Evolutionary conservation across 2,888 invertebrate species (phyloP), one percentile per base, ranked within the genome.

Genomic region (Polyploca ridens): DNA sequence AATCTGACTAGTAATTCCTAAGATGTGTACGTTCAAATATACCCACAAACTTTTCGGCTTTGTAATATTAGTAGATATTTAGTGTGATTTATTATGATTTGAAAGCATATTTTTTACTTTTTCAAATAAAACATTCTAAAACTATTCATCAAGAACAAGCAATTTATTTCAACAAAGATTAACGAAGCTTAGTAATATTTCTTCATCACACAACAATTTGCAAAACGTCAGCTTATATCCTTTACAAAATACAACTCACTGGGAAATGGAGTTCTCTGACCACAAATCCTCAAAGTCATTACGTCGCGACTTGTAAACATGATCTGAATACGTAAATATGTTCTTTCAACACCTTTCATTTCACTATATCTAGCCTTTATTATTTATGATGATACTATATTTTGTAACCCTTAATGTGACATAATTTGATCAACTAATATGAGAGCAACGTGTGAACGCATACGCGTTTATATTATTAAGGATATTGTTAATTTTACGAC

Each of bases 301-400:
- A 77, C 68, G 72, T 63, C 62, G 68, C 67, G 64, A 65, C 68
- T 71, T 67, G 73, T 72, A 82, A 77, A 78, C 81, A 77, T 72
- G 78, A 74, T 72, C 73, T 74, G 81, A 81, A 83, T 82, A 71
- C 72, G 71, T 72, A 80, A 77, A 69, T 65, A 67, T 64, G 68
- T 7, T n/a, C 63, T 66, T 70, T 67, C 64, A 63, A 64, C 67
- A 63, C 62, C 3, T 61, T 63, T 63, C 67, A 69, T 63, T 67
- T 64, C 3, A 44, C 14, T 14, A 14, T 14, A 13, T 44, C 13
- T 61, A 16, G 16, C 8, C n/a, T 11, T 33, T 59, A 35, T 35
- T 11, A 49, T 16, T 13, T n/a, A 16, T 16, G 2, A 35, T 0
- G 7, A 7, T 35, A 35, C 35, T 35, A 35, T 27, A 27, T 27